Evolutionary conservation across 2,113 vertebrate genomes (phyloP).

Genomic region (Falco punctatus): DNA sequence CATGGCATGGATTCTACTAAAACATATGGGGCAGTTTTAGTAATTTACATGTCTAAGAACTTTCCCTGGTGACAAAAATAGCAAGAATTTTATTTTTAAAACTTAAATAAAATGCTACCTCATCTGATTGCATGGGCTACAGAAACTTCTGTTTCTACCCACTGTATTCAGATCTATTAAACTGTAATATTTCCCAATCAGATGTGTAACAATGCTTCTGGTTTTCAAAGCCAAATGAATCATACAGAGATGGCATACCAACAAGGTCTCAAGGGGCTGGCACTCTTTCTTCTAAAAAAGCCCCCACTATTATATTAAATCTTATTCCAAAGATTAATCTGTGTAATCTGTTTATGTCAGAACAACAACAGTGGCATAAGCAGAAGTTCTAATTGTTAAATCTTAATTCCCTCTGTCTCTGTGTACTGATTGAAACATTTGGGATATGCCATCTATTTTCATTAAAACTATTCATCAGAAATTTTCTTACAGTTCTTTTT

Average conservation of each 20-base stretch:
- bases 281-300: not conserved
- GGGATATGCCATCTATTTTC: not conserved
- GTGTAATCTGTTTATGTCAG: not conserved
- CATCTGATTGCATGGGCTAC: not conserved
- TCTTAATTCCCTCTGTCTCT: not conserved
- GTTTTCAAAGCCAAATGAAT: not conserved
- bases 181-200: not conserved
- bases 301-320: not conserved
- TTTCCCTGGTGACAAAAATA: constrained; percentile 8
- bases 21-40: not conserved
- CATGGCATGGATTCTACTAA: not conserved
- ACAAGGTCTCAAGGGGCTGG: not conserved
- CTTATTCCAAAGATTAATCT: not conserved
- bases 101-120: not conserved
- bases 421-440: not conserved
- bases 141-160: not conserved
- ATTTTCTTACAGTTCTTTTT: not conserved
- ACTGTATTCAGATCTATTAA: not conserved
- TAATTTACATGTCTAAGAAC: constrained; percentile 17
- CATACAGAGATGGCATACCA: not conserved
- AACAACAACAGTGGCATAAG: not conserved
- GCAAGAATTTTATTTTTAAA: not conserved
- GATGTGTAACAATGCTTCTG: not conserved
- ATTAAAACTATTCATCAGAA: not conserved
- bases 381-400: not conserved